These are phyloP conservation scores for Cotesia congregata DNA, from an alignment of 2,888 invertebrate genomes.

Conservation along the genomic window DNA sequence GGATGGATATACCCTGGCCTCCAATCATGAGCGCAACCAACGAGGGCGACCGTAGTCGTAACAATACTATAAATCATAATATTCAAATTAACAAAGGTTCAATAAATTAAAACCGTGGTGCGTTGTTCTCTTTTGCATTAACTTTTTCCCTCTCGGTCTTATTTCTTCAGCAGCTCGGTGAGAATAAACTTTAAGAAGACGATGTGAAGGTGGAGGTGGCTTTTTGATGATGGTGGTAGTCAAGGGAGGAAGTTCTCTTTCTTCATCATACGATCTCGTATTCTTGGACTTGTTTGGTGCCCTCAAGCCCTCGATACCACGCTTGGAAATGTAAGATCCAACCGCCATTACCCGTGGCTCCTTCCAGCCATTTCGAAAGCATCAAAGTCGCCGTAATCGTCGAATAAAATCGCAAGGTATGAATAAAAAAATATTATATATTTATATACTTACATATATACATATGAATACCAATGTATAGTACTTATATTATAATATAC, in stretches of 20 bases:
- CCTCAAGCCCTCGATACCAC: conserved; percentile 22
- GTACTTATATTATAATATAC: conserved; percentile 31
- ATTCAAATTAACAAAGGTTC: conserved; percentile 59
- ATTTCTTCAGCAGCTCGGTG: background rate
- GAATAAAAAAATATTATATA: conserved; percentile 16
- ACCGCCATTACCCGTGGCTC: conserved; percentile 30
- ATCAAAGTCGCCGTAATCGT: conserved; percentile 42
- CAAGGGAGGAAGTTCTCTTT: conserved; percentile 4
- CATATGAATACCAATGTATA: no score
- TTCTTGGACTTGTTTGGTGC: conserved; percentile 31
- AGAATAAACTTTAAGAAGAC: conserved; percentile 12
- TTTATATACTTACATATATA: background rate
- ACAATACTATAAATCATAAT: conserved; percentile 59
- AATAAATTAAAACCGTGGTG: conserved; percentile 56
- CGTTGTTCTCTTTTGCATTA: conserved; percentile 27
- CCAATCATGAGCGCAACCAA: conserved; percentile 29
- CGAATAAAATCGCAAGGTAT: conserved; percentile 34
- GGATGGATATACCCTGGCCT: conserved; percentile 11
- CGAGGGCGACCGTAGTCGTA: conserved; percentile 51
- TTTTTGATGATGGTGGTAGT: conserved; percentile 15
- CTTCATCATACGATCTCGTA: conserved; percentile 17
- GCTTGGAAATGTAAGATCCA: conserved; percentile 19
- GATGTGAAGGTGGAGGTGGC: conserved; percentile 8
- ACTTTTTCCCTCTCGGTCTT: background rate
- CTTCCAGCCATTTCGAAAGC: conserved; percentile 39